These are phyloP conservation scores for Leucophenga maculata DNA, from an alignment of 2,888 invertebrate genomes.

Conservation along the genomic window DNA sequence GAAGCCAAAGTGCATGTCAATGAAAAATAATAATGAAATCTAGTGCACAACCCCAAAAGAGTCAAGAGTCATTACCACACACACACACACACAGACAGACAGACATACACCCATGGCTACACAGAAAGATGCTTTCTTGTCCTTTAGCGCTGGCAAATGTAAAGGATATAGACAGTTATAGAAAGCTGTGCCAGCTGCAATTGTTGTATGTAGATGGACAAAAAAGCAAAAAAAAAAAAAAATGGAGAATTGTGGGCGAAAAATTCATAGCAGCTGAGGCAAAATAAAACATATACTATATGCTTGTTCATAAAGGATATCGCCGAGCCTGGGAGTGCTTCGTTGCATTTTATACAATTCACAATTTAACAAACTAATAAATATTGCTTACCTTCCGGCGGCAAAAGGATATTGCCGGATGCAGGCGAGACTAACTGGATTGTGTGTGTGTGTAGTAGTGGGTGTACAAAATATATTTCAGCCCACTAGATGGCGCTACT, in stretches of 20 bases:
- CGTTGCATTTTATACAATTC: conserved; percentile 56
- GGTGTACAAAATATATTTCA: neutral
- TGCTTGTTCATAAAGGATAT: neutral
- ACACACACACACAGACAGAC: conserved; percentile 18
- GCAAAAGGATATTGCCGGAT: conserved; percentile 54
- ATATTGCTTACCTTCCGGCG: conserved; percentile 67
- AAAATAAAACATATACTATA: conserved; percentile 23
- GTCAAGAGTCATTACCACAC: conserved; percentile 58
- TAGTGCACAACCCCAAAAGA: conserved; percentile 28
- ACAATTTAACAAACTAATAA: conserved; percentile 71
- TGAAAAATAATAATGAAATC: conserved; percentile 59
- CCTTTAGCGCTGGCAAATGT: conserved; percentile 36
- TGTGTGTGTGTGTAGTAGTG: neutral
- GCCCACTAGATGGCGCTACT: conserved; percentile 26
- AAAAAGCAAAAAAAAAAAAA: conserved; percentile 22
- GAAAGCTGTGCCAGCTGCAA: neutral
- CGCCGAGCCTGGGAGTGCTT: neutral
- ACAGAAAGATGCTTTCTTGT: conserved; percentile 13
- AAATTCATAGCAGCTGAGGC: conserved; percentile 42
- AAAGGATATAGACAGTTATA: conserved; percentile 21
- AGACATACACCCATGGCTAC: conserved; percentile 6
- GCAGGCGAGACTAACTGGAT: conserved; percentile 26
- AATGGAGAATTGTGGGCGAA: conserved; percentile 25
- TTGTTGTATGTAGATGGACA: conserved; percentile 16
- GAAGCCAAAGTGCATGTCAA: conserved; percentile 57